These are phyloP conservation scores for Molothrus ater DNA, from an alignment of 2,797 vertebrate genomes.

Conservation along the genomic window DNA sequence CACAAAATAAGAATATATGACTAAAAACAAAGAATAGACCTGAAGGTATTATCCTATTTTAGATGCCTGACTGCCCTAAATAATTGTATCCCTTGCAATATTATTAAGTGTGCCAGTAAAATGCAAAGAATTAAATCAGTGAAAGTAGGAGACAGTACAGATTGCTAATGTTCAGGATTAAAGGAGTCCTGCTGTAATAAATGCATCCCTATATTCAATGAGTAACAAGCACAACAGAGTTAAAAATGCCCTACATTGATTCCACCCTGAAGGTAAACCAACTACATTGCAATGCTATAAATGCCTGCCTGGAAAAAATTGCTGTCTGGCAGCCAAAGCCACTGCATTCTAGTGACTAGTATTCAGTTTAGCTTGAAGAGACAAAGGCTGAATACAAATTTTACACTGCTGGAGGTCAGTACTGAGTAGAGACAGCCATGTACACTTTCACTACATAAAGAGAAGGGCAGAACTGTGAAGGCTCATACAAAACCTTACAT, in stretches of 20 bases:
- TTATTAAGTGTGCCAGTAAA: background rate
- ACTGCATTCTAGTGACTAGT: background rate
- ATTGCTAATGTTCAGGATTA: background rate
- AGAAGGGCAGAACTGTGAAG: background rate
- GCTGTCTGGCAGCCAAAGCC: background rate
- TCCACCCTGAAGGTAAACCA: constrained; percentile 12
- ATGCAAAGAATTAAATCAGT: background rate
- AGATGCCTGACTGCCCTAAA: background rate
- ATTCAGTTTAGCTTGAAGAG: background rate
- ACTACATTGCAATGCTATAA: background rate
- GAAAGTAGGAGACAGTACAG: background rate
- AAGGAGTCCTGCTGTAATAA: background rate
- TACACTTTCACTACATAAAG: background rate
- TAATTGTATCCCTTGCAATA: background rate
- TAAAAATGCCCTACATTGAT: background rate
- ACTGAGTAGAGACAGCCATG: background rate
- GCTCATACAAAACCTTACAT: background rate
- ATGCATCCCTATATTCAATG: background rate
- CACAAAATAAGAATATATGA: background rate
- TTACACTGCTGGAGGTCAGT: background rate
- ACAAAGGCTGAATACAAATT: constrained; percentile 4
- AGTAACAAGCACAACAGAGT: background rate
- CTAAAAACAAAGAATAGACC: background rate
- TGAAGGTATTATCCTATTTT: background rate
- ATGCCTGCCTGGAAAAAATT: background rate